Conservation (phyloP, 2,888 invertebrate species). For the Euspilapteryx auroguttella region DNA sequence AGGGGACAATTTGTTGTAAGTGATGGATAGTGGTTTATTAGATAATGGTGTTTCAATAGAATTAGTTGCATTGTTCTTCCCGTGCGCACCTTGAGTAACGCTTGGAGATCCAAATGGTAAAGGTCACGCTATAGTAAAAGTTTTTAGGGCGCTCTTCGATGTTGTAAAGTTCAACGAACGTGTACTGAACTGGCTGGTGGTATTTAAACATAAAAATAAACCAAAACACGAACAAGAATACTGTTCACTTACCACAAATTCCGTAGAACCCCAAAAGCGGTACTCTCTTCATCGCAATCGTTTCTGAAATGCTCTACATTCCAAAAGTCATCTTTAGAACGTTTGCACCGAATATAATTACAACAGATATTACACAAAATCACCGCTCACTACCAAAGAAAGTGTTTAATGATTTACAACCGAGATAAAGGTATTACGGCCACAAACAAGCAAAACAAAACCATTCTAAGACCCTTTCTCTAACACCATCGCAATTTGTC, state of each 20-base stretch:
- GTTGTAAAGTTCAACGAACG: no score
- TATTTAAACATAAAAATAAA: no score
- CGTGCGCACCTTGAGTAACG: constrained; percentile 22
- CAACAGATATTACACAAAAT: constrained; percentile 50
- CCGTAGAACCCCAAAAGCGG: no score
- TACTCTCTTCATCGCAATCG: no score
- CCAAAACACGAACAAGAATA: no score
- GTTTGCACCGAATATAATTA: constrained; percentile 23
- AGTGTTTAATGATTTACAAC: constrained; percentile 46
- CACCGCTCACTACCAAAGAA: constrained; percentile 23
- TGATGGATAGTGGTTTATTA: constrained; percentile 53
- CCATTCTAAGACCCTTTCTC: constrained; percentile 8
- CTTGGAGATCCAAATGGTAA: constrained; percentile 5
- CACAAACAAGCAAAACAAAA: constrained; percentile 34
- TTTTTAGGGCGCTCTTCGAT: no score
- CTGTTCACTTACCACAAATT: no score
- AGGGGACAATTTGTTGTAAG: constrained; percentile 28
- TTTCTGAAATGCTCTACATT: not conserved
- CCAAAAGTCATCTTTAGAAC: not conserved
- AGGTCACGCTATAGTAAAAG: not conserved
- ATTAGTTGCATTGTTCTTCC: constrained; percentile 51
- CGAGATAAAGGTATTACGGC: constrained; percentile 23
- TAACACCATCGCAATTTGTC: constrained; percentile 10
- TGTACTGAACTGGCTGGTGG: no score
- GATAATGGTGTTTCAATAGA: constrained; percentile 57